Evolutionary conservation across 1,140 invertebrate genomes (phyloP).

Genomic region (Tyrophagus putrescentiae): DNA sequence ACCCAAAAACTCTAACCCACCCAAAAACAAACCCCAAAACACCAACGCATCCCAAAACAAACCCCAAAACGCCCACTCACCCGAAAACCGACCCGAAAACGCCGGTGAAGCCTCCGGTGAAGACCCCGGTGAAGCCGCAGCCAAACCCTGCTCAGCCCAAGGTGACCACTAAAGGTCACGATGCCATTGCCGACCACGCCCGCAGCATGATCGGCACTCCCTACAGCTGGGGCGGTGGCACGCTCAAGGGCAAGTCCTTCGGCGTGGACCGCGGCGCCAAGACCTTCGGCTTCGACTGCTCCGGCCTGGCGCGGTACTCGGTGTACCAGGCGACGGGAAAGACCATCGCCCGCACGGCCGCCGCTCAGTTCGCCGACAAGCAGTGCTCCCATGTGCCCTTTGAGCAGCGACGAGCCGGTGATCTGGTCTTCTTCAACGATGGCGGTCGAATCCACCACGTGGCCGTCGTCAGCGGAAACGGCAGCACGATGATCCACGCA

Average conservation of each 20-base stretch:
- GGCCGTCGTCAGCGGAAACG: not conserved
- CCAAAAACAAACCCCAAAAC: not conserved
- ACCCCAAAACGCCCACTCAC: too few relatives aligned
- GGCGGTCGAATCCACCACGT: slow-evolving; percentile 1
- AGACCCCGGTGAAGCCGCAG: too few relatives aligned
- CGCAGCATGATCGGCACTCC: not conserved
- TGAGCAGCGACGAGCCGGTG: not conserved
- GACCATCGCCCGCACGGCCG: not conserved
- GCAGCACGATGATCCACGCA: not conserved
- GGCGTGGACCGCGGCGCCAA: not conserved
- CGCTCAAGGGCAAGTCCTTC: not conserved
- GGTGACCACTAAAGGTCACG: too few relatives aligned
- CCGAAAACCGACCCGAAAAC: too few relatives aligned
- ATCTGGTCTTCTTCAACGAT: slow-evolving; percentile 10
- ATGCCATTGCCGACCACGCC: not conserved
- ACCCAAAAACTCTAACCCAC: not conserved
- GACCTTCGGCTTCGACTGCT: not conserved
- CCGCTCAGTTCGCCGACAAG: not conserved
- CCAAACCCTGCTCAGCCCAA: too few relatives aligned
- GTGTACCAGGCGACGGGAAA: not conserved
- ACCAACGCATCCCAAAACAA: not conserved
- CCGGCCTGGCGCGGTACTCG: not conserved
- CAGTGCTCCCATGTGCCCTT: not conserved
- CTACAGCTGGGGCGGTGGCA: not conserved
- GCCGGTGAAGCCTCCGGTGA: too few relatives aligned